Base-by-base conservation (phyloP, 2,888 invertebrate genomes). In the Epiblema foenella region DNA sequence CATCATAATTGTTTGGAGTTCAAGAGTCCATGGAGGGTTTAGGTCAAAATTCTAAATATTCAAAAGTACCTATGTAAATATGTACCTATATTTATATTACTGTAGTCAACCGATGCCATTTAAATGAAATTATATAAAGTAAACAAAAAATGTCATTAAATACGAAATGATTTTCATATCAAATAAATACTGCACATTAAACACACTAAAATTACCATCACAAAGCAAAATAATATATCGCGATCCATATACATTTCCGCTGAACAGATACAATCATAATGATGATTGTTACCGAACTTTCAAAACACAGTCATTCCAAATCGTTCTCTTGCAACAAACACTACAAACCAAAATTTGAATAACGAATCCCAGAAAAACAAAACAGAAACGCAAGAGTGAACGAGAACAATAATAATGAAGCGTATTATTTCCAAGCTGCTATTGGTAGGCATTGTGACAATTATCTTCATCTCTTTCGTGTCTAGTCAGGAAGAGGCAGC, bases 401-500 rank as follows among this genome's bases (percentile, higher is more conserved):
- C 51, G 66, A 49, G 58, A 42, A 54, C 1, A 24, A 51, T 49
- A 39, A 76, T 74, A 80, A 77, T 83, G 29, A 79, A 76, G 57
- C 46, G 2, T n/a, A 79, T 77, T 39, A 75, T 83, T 4, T 68
- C 81, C 0, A 83, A 83, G 62, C 52, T 89, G 17, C 29, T 83
- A 0, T n/a, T 87, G 18, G 74, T 87, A n/a, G 54, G 86, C 0
- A 79, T 81, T 0, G 60, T 87, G 24, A 65, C 77, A 11, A 74
- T 78, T 51, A 39, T 86, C 7, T 72, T 88, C 66, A 74, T 84
- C 17, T 83, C 86, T 9, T 80, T 82, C n/a, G 79, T 78, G 5
- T 75, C 78, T 12, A 86, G 89, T 69, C 87, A 93, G 80, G 92
- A 91, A 52, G 87, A 85, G 54, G 85, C 87, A 0, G 86, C 89